These are phyloP conservation scores for Macrotus californicus DNA, from an alignment of 2,113 vertebrate species.

Conservation along the genomic window DNA sequence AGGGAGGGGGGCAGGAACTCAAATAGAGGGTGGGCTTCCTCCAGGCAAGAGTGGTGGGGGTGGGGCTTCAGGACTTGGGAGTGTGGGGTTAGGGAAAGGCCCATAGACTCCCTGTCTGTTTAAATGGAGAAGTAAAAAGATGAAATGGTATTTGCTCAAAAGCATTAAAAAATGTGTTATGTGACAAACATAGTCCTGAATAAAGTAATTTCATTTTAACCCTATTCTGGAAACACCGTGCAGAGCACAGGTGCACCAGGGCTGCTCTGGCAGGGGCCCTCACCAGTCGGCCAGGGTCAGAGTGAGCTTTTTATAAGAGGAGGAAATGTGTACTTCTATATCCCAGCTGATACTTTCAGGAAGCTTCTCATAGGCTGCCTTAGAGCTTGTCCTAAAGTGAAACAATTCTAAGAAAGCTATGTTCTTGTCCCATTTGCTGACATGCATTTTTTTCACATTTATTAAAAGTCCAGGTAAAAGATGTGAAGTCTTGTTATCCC, in stretches of 20 bases:
- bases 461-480: neutral
- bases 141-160: neutral
- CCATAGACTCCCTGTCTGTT: neutral
- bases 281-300: neutral
- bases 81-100: neutral
- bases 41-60: neutral
- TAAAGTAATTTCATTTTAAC: neutral
- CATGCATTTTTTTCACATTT: neutral
- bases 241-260: neutral
- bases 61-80: neutral
- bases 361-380: neutral
- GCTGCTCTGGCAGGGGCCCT: neutral
- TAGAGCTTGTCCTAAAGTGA: neutral
- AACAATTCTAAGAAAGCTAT: neutral
- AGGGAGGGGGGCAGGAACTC: slow-evolving; percentile 49
- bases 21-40: slow-evolving; percentile 66
- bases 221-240: neutral
- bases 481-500: neutral
- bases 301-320: neutral
- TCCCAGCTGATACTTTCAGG: neutral
- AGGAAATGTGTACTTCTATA: fast-evolving
- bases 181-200: neutral
- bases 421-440: neutral
- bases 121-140: neutral
- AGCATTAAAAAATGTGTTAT: neutral